Base-by-base conservation (phyloP, 1,140 invertebrate genomes). In the Drosophila triauraria region DNA sequence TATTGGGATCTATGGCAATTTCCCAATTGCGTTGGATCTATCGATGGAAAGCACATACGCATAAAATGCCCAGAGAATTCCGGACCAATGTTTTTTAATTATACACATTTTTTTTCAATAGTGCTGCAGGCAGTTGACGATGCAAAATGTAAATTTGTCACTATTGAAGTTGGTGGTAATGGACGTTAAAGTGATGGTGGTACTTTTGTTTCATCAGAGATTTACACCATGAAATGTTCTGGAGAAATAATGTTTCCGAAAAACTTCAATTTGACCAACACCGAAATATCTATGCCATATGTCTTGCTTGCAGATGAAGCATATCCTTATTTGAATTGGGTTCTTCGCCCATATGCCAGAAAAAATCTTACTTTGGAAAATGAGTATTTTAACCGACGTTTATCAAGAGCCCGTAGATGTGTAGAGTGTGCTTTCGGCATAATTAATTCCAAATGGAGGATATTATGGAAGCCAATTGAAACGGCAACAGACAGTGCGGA, bases 231-330 rank as follows among this genome's bases (percentile, higher is more conserved):
- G 92, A 27, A 94, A 71, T 59, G 38, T 60, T 63, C 59, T 77
- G 54, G 54, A 54, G 59, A 71, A n/a, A 25, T 71, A 53, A 59
- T 60, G 27, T 68, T 75, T 62, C 58, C 72, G 50, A 50, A 68
- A 23, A 51, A 69, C 27, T 32, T 42, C 46, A 20, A 58, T 53
- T 64, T 77, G 40, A 59, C 67, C 46, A 70, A 51, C 50, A 69
- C 96, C 82, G 94, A 94, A 63, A 95, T 95, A 91, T 95, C 95
- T 71, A 59, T 93, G 56, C 85, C 92, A 57, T 91, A 93, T 68
- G 76, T 93, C 32, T 90, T 95, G 81, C 74, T 94, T 32, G 94
- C 87, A 10, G 94, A 95, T 84, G 93, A 94, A 60, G 94, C 93
- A 47, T 95, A 95, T 87, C 80, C 93, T 40, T 46, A 94, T 43